These are phyloP conservation scores for Stegodyphus dumicola DNA, from an alignment of 1,140 invertebrate genomes.

Conservation along the genomic window DNA sequence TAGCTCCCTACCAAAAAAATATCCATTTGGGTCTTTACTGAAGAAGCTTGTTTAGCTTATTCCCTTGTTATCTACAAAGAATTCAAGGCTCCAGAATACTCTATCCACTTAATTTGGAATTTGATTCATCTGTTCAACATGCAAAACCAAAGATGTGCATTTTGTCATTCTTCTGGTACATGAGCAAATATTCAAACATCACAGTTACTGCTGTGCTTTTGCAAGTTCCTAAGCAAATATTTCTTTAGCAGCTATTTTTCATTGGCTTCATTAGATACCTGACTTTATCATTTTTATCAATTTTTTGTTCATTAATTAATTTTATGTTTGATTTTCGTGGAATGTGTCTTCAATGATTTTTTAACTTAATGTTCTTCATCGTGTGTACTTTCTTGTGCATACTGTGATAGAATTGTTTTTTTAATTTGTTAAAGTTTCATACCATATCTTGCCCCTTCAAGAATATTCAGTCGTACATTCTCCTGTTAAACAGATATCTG, in stretches of 20 bases:
- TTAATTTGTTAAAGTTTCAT: neutral
- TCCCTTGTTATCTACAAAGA: slow-evolving; percentile 15
- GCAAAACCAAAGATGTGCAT: slow-evolving; percentile 51
- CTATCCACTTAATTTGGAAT: slow-evolving; percentile 33
- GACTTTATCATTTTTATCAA: neutral
- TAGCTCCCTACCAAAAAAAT: slow-evolving; percentile 56
- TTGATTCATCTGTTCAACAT: slow-evolving; percentile 8
- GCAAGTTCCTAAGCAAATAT: slow-evolving; percentile 51
- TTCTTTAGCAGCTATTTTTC: slow-evolving; percentile 18
- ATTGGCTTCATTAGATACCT: too few species aligned
- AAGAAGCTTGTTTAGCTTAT: slow-evolving; percentile 37
- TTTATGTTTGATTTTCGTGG: neutral
- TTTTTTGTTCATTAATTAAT: neutral
- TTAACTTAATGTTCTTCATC: neutral
- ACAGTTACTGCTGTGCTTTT: slow-evolving; percentile 35
- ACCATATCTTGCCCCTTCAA: too few species aligned
- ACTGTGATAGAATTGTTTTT: neutral
- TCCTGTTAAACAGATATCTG: too few species aligned
- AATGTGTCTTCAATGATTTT: too few species aligned
- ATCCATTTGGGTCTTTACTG: slow-evolving; percentile 45
- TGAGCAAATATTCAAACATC: slow-evolving; percentile 33
- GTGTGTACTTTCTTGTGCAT: neutral
- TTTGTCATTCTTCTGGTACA: slow-evolving; percentile 34
- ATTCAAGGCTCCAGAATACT: slow-evolving; percentile 10
- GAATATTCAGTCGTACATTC: too few species aligned